phyloP scores from a whole-genome alignment of 2,113 vertebrate species.

The Mesoclemmys tuberculata region DNA sequence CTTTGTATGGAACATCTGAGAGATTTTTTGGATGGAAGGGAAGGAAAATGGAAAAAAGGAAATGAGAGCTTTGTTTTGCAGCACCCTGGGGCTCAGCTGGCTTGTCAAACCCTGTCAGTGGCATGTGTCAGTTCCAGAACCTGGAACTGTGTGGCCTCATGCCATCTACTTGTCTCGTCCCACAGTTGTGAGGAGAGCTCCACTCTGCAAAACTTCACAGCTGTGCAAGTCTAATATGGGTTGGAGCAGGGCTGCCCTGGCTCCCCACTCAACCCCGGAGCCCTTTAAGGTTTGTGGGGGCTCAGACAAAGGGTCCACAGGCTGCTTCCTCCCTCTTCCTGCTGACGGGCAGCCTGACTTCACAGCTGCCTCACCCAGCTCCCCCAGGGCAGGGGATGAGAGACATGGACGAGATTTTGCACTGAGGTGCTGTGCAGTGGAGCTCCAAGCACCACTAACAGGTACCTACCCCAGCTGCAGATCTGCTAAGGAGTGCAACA shows the following conservation, averaged over 20 bases:
- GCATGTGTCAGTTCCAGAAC: neutral
- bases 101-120: neutral
- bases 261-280: no score
- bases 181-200: neutral
- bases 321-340: neutral
- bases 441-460: neutral
- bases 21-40: neutral
- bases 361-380: no score
- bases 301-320: neutral
- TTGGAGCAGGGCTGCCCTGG: neutral
- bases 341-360: no score
- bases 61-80: neutral
- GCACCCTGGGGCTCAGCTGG: neutral
- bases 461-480: neutral
- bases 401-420: neutral
- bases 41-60: neutral
- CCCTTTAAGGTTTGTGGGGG: neutral
- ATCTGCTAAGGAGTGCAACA: neutral
- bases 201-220: no score
- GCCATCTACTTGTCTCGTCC: neutral
- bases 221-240: neutral
- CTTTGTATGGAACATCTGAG: no score
- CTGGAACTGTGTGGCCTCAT: neutral
- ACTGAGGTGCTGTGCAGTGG: accelerated
- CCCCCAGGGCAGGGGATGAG: neutral